Percentiles rank a stretch among this genome's conserved stretches.
These are phyloP conservation scores for Misgurnus mizolepis DNA, from an alignment of 2,113 vertebrate species.

Conservation along the genomic window DNA sequence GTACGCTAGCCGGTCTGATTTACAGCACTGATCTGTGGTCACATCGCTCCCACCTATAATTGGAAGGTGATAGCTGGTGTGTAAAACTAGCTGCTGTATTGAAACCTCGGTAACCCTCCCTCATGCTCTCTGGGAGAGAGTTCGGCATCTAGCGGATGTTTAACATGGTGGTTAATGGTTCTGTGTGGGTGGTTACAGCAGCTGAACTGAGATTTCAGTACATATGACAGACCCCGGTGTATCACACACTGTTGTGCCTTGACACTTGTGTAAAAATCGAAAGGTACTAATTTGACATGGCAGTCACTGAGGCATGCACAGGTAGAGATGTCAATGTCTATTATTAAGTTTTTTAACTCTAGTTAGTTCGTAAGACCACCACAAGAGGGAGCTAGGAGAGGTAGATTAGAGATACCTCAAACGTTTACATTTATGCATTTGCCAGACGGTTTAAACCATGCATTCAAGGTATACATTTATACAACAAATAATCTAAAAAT, in stretches of 20 bases:
- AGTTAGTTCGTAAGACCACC: conserved; percentile 28
- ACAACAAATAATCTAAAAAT: no score
- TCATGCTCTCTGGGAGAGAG: background rate
- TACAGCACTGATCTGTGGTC: conserved; percentile 38
- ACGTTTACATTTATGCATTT: no score
- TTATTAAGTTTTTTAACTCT: background rate
- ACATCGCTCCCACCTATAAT: background rate
- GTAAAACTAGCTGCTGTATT: conserved; percentile 19
- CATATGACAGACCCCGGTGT: conserved; percentile 5
- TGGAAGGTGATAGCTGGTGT: background rate
- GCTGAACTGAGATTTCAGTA: background rate
- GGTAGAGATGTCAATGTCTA: background rate
- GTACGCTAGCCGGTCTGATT: conserved; percentile 44
- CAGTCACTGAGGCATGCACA: background rate
- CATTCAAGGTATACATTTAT: no score
- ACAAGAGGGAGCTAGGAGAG: conserved; percentile 54
- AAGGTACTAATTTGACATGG: conserved; percentile 19
- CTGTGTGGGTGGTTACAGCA: background rate
- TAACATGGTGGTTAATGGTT: conserved; percentile 38
- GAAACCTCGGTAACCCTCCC: background rate
- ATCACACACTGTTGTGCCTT: background rate
- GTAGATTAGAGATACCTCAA: no score
- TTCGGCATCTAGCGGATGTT: conserved; percentile 20
- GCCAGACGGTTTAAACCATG: no score
- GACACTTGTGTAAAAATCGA: conserved; percentile 17